Percentiles rank a stretch among this genome's conserved stretches.
phyloP scores from a whole-genome alignment of 2,113 vertebrate species.

The Strix aluco region DNA sequence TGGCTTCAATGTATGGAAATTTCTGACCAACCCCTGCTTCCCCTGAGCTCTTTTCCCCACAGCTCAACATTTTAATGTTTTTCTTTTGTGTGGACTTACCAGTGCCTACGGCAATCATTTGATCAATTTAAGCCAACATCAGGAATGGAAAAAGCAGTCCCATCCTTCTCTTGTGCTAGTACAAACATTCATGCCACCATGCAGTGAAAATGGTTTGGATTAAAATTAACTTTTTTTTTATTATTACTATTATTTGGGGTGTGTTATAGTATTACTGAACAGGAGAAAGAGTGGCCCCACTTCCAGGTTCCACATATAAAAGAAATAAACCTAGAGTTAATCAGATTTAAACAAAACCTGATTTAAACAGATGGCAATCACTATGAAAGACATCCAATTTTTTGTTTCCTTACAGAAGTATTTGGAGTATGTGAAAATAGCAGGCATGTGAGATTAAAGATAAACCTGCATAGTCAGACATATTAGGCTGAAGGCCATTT shows the following conservation, averaged over 20 bases:
- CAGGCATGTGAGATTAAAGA: slow-evolving; percentile 27
- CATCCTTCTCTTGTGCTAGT: not conserved
- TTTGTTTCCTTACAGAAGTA: slow-evolving; percentile 2
- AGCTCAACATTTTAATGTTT: not conserved
- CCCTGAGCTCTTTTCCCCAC: not conserved
- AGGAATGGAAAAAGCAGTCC: not conserved
- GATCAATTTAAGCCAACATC: not conserved
- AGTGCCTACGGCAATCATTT: not conserved
- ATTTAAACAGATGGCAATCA: slow-evolving; percentile 31
- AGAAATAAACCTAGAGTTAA: not conserved
- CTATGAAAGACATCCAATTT: not conserved
- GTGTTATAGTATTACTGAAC: not conserved
- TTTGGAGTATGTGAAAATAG: not conserved
- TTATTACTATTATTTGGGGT: not conserved
- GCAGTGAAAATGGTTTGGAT: not conserved
- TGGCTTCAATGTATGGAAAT: not conserved
- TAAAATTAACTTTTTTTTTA: not conserved
- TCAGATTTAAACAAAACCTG: not conserved
- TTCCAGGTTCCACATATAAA: not conserved
- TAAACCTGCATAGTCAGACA: slow-evolving; percentile 19
- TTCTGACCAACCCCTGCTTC: not conserved
- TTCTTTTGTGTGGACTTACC: not conserved
- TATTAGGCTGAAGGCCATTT: slow-evolving; percentile 32
- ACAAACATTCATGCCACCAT: not conserved
- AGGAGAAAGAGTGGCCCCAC: not conserved